These are phyloP conservation scores for Campylorhamphus procurvoides DNA, from an alignment of 2,113 vertebrate species.

Conservation along the genomic window DNA sequence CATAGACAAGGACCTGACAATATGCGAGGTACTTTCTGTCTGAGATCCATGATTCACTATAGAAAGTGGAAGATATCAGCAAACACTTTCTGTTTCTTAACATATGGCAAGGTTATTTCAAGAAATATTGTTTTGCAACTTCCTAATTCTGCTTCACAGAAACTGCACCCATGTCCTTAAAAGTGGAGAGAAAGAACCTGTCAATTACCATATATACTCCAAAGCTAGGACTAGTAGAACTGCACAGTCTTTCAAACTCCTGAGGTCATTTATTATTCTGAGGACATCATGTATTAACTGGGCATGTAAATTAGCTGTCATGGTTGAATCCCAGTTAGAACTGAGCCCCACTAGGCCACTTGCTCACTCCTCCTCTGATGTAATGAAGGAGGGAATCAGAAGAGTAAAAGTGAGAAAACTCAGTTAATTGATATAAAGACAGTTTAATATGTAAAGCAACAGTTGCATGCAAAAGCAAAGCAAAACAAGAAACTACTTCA, in stretches of 20 bases:
- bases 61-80: neutral
- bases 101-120: neutral
- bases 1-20: neutral
- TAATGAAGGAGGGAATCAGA: neutral
- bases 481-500: neutral
- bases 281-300: neutral
- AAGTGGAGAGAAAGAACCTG: neutral
- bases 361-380: fast-evolving
- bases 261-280: neutral
- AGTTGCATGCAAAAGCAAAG: neutral
- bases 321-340: neutral
- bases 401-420: neutral
- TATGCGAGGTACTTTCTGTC: neutral
- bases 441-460: neutral
- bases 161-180: neutral
- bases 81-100: neutral
- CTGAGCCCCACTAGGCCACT: neutral
- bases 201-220: neutral
- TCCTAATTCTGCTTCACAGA: neutral
- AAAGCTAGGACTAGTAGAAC: neutral
- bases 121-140: neutral
- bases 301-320: neutral
- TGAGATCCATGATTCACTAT: neutral
- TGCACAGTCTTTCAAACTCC: neutral
- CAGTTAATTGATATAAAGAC: neutral